Conservation (phyloP, 2,797 vertebrate genomes). For the Monodelphis domestica region DNA sequence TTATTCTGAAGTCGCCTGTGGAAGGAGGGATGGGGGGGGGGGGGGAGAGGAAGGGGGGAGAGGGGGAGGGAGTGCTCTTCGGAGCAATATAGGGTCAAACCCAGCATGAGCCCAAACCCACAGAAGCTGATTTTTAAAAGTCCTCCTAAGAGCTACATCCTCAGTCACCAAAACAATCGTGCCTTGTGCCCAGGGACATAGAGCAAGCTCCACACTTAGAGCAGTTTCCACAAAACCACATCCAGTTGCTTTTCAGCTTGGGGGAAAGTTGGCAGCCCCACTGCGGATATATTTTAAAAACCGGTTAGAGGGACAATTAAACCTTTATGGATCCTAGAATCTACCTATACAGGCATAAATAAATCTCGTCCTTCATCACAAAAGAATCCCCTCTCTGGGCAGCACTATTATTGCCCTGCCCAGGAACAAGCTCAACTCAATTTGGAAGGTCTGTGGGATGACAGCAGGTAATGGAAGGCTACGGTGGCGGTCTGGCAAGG, state of each 20-base stretch:
- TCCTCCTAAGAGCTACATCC: slow-evolving; percentile 72
- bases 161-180: slow-evolving; percentile 72
- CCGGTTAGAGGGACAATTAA: slow-evolving; percentile 79
- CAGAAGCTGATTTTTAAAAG: slow-evolving; percentile 74
- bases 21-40: neutral
- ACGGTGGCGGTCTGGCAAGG: neutral
- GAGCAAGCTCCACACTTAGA: slow-evolving; percentile 71
- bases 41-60: neutral
- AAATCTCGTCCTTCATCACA: slow-evolving; percentile 65
- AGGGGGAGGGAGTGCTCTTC: neutral
- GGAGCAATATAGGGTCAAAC: slow-evolving; percentile 34
- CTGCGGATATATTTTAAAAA: slow-evolving; percentile 73
- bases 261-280: slow-evolving; percentile 78
- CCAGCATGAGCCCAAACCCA: slow-evolving; percentile 62
- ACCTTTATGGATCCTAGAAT: slow-evolving; percentile 80
- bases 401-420: neutral
- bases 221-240: slow-evolving; percentile 78
- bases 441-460: slow-evolving; percentile 35
- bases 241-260: slow-evolving; percentile 75
- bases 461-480: slow-evolving; percentile 67
- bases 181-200: slow-evolving; percentile 76
- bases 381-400: slow-evolving; percentile 63
- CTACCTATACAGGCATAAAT: slow-evolving; percentile 76
- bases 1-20: neutral
- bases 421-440: slow-evolving; percentile 14